These are phyloP conservation scores for Tylochromis polylepis DNA, from an alignment of 2,113 vertebrate genomes.

Conservation along the genomic window DNA sequence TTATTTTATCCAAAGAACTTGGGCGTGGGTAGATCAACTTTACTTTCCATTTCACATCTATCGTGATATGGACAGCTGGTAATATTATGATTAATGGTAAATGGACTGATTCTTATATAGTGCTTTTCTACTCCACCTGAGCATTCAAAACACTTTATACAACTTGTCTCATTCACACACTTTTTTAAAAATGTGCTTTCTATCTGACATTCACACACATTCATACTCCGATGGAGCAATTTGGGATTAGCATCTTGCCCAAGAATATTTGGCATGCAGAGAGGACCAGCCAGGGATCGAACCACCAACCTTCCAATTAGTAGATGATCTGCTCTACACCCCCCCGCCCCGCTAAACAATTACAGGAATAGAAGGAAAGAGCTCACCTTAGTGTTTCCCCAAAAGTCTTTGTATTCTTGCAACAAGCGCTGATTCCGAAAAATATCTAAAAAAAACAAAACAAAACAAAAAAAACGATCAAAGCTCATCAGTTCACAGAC, in stretches of 20 bases:
- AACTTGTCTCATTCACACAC: background rate
- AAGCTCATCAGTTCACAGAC: background rate
- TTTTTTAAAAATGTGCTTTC: background rate
- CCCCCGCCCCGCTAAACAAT: background rate
- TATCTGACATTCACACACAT: background rate
- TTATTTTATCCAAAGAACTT: background rate
- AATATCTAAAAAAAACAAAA: constrained; percentile 70
- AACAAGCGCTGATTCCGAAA: constrained; percentile 91
- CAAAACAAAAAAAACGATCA: background rate
- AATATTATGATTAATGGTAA: background rate
- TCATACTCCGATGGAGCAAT: background rate
- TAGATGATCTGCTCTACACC: background rate
- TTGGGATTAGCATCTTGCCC: background rate
- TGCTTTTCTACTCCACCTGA: background rate
- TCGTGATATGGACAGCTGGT: rapidly evolving
- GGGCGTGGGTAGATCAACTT: background rate
- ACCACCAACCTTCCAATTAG: background rate
- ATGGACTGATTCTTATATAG: background rate
- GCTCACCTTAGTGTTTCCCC: constrained; percentile 95
- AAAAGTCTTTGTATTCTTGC: constrained; percentile 93
- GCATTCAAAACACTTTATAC: background rate
- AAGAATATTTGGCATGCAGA: background rate
- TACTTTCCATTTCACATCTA: background rate
- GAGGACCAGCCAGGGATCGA: background rate
- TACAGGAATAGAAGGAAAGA: background rate